Base-by-base conservation (phyloP, 2,797 vertebrate species). In the Cetoscarus ocellatus region DNA sequence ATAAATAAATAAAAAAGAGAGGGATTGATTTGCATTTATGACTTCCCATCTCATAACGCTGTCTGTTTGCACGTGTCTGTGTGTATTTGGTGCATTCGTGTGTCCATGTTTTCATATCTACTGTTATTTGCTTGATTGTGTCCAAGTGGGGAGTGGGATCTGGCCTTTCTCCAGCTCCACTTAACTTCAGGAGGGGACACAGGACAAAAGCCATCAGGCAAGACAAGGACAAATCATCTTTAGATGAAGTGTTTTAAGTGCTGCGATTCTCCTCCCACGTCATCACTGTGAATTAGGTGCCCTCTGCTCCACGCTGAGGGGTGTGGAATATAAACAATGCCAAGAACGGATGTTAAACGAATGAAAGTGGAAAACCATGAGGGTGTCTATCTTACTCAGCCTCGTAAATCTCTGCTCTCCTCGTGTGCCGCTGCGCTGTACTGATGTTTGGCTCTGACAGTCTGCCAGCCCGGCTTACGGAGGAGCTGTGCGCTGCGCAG, bases 201-300 rank as follows among this genome's bases (percentile, higher is more conserved):
- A 88, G 92, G 88, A 94, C 90, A 89, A 91, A 91, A 92, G 89
- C 90, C 90, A 83, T 90, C 86, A 79, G 76, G 81, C 79, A 90
- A 92, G 92, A 93, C 92, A 93, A 93, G 93, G 93, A 94, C 93
- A 93, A 93, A 94, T 94, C 93, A 90, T 93, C 87, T 87, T 93
- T 92, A 91, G 88, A 93, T 94, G 87, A 94, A 93, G 91, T 92
- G 87, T 90, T 93, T 91, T 92, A 92, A 94, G 92, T 90, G 90
- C 90, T 88, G 79, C 62, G 85, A 82, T 90, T 85, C 88, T 84
- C 86, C 86, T 86, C 85, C 85, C 86, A 83, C 75, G 77, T 89
- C 85, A 82, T 73, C 77, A 70, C 80, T 54, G 75, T 91, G 90
- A 92, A 92, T 93, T 92, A 92, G 91, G 82, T 88, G 91, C 86